Percentiles rank a stretch among this genome's conserved stretches.
Conservation (phyloP, 2,797 vertebrate genomes). For the Kryptopterus vitreolus region DNA sequence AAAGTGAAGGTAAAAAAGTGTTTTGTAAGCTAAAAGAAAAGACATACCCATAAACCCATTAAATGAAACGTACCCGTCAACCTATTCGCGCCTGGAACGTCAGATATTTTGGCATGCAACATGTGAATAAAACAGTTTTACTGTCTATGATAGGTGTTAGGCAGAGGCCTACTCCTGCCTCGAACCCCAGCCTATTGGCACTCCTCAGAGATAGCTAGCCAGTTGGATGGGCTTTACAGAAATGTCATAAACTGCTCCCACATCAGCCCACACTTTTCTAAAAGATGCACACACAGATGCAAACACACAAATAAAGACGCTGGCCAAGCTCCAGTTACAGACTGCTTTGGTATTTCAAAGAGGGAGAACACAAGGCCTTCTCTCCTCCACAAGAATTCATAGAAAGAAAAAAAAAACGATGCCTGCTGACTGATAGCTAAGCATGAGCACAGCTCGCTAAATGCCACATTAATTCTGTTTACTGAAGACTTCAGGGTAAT, state of each 20-base stretch:
- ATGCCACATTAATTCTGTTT: constrained; percentile 22
- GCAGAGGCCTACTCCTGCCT: constrained; percentile 35
- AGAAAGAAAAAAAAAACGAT: constrained; percentile 49
- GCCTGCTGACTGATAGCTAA: constrained; percentile 32
- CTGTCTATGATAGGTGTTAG: background rate
- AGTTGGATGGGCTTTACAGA: constrained; percentile 40
- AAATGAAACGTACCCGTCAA: too few relatives aligned
- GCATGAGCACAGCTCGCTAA: constrained; percentile 27
- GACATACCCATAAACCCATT: too few relatives aligned
- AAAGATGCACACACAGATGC: constrained; percentile 25
- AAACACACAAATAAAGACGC: constrained; percentile 21
- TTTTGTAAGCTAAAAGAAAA: too few relatives aligned
- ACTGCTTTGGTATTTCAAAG: constrained; percentile 45
- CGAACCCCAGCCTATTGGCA: constrained; percentile 44
- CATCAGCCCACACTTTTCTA: constrained; percentile 35
- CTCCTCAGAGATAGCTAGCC: constrained; percentile 31
- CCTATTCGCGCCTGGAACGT: too few relatives aligned
- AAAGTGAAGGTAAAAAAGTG: too few relatives aligned
- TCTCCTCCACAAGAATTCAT: constrained; percentile 51
- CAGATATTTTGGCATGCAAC: too few relatives aligned
- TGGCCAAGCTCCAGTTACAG: constrained; percentile 39
- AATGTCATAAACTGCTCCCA: constrained; percentile 40
- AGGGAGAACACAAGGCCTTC: constrained; percentile 44
- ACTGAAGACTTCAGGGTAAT: constrained; percentile 2
- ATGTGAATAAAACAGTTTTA: background rate